Percentiles rank a stretch among this genome's conserved stretches.
phyloP scores from a whole-genome alignment of 2,888 invertebrate genomes.

The Sclerodermus sp. region DNA sequence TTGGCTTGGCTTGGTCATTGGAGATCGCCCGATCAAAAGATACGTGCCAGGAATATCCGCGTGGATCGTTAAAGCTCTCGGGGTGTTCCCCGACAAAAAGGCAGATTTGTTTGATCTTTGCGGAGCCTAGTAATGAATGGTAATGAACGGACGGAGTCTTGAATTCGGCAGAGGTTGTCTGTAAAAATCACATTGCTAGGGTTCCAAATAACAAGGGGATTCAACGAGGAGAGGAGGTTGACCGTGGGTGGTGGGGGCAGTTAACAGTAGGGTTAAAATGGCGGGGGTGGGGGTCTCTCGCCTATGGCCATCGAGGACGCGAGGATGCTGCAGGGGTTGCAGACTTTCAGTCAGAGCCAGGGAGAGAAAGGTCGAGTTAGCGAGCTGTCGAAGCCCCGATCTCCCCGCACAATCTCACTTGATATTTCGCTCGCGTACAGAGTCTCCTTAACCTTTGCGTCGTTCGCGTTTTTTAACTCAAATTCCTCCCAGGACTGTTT shows the following conservation, averaged over 20 bases:
- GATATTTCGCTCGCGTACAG: conserved; percentile 49
- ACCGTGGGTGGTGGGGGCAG: background rate
- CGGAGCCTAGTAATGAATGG: conserved; percentile 7
- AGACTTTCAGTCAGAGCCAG: background rate
- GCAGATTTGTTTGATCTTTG: background rate
- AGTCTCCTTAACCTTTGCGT: conserved; percentile 49
- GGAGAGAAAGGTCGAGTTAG: background rate
- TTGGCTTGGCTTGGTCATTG: too few species aligned
- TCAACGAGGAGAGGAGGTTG: background rate
- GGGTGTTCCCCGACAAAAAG: background rate
- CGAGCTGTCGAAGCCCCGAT: background rate
- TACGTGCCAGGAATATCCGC: too few species aligned
- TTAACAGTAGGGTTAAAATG: conserved; percentile 5
- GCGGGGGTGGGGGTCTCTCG: too few species aligned
- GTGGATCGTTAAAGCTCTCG: background rate
- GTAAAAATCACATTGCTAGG: conserved; percentile 15
- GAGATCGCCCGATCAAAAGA: too few species aligned
- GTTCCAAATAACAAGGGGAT: too few species aligned
- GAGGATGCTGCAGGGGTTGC: background rate
- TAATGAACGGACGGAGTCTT: conserved; percentile 11
- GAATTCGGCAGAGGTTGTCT: background rate
- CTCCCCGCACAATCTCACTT: conserved; percentile 32
- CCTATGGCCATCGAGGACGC: background rate
- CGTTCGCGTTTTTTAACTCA: conserved; percentile 54
- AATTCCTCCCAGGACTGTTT: conserved; percentile 9